Evolutionary conservation across 1,140 invertebrate species (phyloP), one percentile per base, ranked within the genome.

Genomic region (Drosophila seguyi): DNA sequence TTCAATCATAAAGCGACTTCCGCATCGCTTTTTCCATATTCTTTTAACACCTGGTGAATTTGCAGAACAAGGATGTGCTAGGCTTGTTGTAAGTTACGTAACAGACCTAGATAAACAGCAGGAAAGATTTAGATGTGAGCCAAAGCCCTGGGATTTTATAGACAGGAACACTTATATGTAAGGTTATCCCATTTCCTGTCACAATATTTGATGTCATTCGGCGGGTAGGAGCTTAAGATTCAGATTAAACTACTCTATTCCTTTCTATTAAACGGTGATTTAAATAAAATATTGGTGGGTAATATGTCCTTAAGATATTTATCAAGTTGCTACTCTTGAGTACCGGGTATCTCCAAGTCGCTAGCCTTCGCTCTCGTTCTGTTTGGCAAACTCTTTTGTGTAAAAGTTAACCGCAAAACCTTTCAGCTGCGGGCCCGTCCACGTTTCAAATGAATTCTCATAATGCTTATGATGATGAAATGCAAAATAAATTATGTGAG

Each of bases 381-480:
- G 27, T 27, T 56, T 45, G n/a, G 48, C 42, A 44, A 66, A 39
- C 41, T 45, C 50, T 55, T 71, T 68, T 69, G 39, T 71, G 14
- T 25, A 36, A 47, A 58, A 50, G 59, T 47, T 18, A 59, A 50
- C 45, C 39, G 47, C 22, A 75, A 63, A 74, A 53, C 59, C 73
- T 74, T 65, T 65, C 34, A 66, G 62, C 25, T 18, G 47, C 47
- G 27, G 39, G 18, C 18, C 36, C 39, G n/a, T 31, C 25, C 39
- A 11, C 20, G 18, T 48, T 56, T 71, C 38, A 71, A 71, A 71
- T 68, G 27, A 68, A 69, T 68, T 71, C 50, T 14, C 67, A 68
- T 71, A 67, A 71, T 56, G 67, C 62, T 45, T 42, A 39, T 68
- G 62, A 75, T 38, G 55, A 55, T 75, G 47, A 75, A 74, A 65